Conservation (phyloP, 1,140 invertebrate genomes). For the Sitobion miscanthi region DNA sequence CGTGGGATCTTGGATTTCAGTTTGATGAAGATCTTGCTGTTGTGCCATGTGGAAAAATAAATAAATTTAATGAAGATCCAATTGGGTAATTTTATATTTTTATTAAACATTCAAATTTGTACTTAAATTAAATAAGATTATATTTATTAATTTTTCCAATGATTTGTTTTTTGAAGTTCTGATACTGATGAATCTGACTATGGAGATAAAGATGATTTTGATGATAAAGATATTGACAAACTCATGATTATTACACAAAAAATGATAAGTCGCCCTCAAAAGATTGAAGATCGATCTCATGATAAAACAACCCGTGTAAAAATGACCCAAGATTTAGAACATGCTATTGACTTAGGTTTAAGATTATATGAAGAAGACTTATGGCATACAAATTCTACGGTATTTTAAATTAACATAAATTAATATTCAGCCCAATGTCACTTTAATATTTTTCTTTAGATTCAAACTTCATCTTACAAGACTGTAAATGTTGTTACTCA, state of each 20-base stretch:
- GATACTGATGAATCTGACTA: constrained; percentile 80
- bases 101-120: constrained; percentile 10
- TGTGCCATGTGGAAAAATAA: constrained; percentile 76
- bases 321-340: constrained; percentile 91
- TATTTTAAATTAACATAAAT: constrained; percentile 57
- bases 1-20: constrained; percentile 87
- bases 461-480: constrained; percentile 71
- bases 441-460: constrained; percentile 2
- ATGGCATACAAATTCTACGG: constrained; percentile 58
- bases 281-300: constrained; percentile 79
- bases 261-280: constrained; percentile 63
- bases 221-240: constrained; percentile 92
- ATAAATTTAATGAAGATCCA: constrained; percentile 76
- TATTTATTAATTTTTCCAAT: constrained; percentile 54
- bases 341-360: constrained; percentile 94
- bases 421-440: neutral
- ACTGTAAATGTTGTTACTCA: constrained; percentile 90
- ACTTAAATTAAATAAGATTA: constrained; percentile 58
- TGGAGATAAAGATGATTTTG: constrained; percentile 72
- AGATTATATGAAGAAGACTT: constrained; percentile 91
- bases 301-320: constrained; percentile 84
- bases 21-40: constrained; percentile 93
- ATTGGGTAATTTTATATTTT: constrained; percentile 63
- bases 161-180: constrained; percentile 65
- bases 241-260: constrained; percentile 94